A percentile compares a stretch with the other conserved stretches of the same genome.
phyloP scores from a whole-genome alignment of 2,797 vertebrate genomes.

The Salmo trutta region DNA sequence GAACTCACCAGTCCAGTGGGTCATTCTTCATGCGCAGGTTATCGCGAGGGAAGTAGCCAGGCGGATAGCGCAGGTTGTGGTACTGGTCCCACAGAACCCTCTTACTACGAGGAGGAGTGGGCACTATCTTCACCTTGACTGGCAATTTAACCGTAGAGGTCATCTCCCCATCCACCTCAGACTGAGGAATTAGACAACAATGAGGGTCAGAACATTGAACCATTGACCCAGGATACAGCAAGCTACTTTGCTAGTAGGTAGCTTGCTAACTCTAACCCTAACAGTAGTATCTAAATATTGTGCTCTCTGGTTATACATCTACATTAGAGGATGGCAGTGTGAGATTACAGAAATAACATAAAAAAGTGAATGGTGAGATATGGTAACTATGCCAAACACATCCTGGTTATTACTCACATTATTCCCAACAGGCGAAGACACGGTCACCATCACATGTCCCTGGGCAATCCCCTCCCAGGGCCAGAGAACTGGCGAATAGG shows the following conservation, averaged over 20 bases:
- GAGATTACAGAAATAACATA: not conserved
- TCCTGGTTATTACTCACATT: conserved; percentile 75
- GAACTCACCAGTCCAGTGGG: conserved; percentile 90
- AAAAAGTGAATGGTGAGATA: not conserved
- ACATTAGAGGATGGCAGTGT: not conserved
- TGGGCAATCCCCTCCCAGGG: conserved; percentile 97
- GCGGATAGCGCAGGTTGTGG: conserved; percentile 96
- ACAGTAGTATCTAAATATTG: too few species aligned
- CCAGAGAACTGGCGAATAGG: conserved; percentile 93
- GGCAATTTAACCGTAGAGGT: conserved; percentile 95
- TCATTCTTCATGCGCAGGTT: conserved; percentile 99
- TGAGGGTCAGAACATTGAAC: not conserved
- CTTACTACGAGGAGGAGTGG: conserved; percentile 94
- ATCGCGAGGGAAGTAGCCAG: conserved; percentile 96
- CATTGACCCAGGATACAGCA: not conserved
- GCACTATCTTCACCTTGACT: conserved; percentile 95
- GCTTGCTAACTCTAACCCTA: too few species aligned
- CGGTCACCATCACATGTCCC: conserved; percentile 93
- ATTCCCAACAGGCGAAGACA: conserved; percentile 90
- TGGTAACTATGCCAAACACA: not conserved
- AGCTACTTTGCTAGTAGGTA: too few species aligned
- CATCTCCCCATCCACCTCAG: conserved; percentile 85
- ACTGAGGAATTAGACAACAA: conserved; percentile 67
- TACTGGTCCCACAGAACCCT: conserved; percentile 98
- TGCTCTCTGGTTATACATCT: not conserved